A percentile compares a stretch with the other conserved stretches of the same genome.
phyloP scores from a whole-genome alignment of 2,888 invertebrate species.

The Lottia gigantea region DNA sequence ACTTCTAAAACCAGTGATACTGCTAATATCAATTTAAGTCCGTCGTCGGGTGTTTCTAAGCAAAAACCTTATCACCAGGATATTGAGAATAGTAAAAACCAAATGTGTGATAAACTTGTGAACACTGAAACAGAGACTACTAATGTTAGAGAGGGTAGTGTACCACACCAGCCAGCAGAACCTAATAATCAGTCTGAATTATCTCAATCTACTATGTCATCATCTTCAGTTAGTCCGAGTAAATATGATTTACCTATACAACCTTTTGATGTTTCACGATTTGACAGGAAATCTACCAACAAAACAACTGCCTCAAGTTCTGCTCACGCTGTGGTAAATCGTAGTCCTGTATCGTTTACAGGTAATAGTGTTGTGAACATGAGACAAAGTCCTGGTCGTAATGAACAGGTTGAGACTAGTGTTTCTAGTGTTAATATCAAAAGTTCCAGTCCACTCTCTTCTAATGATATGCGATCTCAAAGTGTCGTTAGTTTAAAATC shows the following conservation, averaged over 20 bases:
- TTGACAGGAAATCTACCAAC: background rate
- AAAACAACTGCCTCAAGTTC: background rate
- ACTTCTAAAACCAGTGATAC: slow-evolving; percentile 20
- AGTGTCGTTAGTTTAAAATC: background rate
- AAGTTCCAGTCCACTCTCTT: background rate
- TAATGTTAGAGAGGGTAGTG: background rate
- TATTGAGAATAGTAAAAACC: background rate
- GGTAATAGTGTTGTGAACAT: background rate
- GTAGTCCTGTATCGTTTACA: background rate
- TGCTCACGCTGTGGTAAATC: background rate
- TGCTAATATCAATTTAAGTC: slow-evolving; percentile 12
- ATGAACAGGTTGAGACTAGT: background rate
- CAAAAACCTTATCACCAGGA: no score
- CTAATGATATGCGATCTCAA: background rate
- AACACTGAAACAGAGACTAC: no score
- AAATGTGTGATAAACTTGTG: slow-evolving; percentile 1
- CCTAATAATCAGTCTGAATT: background rate
- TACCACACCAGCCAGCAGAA: background rate
- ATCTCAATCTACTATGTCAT: background rate
- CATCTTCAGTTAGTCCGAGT: background rate
- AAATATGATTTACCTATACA: background rate
- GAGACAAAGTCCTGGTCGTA: background rate
- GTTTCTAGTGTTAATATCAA: background rate
- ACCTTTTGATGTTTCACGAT: background rate
- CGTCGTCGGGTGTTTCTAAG: background rate